Conservation (phyloP, 1,140 invertebrate species). For the Halotydeus destructor region DNA sequence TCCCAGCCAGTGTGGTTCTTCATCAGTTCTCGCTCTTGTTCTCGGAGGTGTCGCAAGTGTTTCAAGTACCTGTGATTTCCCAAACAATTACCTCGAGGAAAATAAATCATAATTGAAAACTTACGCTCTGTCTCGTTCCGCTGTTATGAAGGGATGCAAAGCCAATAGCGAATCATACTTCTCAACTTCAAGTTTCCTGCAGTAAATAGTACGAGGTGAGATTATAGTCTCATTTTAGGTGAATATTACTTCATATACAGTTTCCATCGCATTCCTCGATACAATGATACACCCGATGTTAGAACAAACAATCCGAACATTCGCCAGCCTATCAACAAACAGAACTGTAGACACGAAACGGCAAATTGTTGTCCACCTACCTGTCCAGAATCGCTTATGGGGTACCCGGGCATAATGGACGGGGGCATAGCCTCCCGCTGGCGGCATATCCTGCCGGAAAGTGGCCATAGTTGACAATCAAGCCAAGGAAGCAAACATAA, state of each 20-base stretch:
- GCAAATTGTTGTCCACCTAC: no score
- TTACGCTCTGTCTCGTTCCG: slow-evolving; percentile 56
- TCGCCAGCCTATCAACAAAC: no score
- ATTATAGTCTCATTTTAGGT: no score
- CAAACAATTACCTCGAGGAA: neutral
- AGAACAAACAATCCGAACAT: no score
- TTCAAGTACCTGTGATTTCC: slow-evolving; percentile 38
- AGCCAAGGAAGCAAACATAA: no score
- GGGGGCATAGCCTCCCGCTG: slow-evolving; percentile 51
- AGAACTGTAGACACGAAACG: no score
- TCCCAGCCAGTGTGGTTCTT: slow-evolving; percentile 64
- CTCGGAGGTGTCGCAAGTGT: slow-evolving; percentile 50
- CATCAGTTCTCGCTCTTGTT: slow-evolving; percentile 67
- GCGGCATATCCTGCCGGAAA: slow-evolving; percentile 54
- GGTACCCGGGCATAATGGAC: slow-evolving; percentile 47
- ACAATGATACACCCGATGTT: no score
- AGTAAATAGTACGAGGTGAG: no score
- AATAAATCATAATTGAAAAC: slow-evolving; percentile 14
- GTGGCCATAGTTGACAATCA: neutral
- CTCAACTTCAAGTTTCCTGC: slow-evolving; percentile 39
- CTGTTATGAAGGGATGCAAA: slow-evolving; percentile 46
- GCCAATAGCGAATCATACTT: slow-evolving; percentile 46
- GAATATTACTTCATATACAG: no score
- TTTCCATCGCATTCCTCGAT: no score
- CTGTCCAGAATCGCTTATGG: slow-evolving; percentile 36